These are phyloP conservation scores for Clostera curtula DNA, from an alignment of 2,888 invertebrate genomes.

Conservation along the genomic window DNA sequence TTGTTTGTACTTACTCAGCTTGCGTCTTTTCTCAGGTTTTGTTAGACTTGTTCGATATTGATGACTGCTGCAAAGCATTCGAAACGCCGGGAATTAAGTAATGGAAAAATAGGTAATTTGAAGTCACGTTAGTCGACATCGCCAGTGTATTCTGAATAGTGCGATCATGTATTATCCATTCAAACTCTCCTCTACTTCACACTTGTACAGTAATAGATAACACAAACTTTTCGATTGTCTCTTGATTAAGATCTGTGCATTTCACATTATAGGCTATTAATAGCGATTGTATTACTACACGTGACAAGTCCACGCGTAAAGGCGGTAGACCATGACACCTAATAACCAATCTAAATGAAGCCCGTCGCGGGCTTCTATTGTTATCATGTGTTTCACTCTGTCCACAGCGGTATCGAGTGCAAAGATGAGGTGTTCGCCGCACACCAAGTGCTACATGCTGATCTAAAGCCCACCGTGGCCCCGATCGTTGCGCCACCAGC, in stretches of 20 bases:
- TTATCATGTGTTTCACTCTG: constrained; percentile 43
- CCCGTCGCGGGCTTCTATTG: constrained; percentile 28
- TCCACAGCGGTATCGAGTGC: constrained; percentile 84
- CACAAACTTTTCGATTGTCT: constrained; percentile 31
- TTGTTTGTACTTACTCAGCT: too few species aligned
- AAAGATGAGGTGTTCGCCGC: constrained; percentile 85
- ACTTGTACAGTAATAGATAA: constrained; percentile 38
- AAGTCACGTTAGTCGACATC: too few species aligned
- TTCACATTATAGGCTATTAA: constrained; percentile 30
- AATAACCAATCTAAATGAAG: constrained; percentile 14
- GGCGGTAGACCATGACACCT: constrained; percentile 28
- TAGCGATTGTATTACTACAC: constrained; percentile 28
- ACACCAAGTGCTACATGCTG: constrained; percentile 69
- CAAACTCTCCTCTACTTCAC: constrained; percentile 28
- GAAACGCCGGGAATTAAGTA: too few species aligned
- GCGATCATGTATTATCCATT: constrained; percentile 30
- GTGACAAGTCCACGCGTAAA: constrained; percentile 16
- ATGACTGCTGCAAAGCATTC: too few species aligned
- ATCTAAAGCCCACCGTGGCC: constrained; percentile 52
- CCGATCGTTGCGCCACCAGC: constrained; percentile 23
- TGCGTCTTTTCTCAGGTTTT: too few species aligned
- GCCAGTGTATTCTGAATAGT: constrained; percentile 23
- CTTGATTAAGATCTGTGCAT: constrained; percentile 36
- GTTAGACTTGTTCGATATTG: too few species aligned
- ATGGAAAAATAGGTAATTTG: too few species aligned